These are phyloP conservation scores for Hyperoplus immaculatus DNA, from an alignment of 2,797 vertebrate genomes.

Conservation along the genomic window DNA sequence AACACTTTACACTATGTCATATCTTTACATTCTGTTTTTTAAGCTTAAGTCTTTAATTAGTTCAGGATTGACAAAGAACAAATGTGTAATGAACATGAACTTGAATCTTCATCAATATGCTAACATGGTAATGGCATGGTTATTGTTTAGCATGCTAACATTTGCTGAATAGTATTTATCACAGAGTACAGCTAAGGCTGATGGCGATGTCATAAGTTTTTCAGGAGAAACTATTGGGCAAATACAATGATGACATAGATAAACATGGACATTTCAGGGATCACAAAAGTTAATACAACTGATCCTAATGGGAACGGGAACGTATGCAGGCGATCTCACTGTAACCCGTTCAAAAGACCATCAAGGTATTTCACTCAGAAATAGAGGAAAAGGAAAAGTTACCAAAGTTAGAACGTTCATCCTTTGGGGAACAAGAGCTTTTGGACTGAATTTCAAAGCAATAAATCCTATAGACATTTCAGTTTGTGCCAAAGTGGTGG, in stretches of 20 bases:
- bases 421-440: neutral
- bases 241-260: too few relatives aligned
- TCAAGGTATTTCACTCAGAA: too few relatives aligned
- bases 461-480: neutral
- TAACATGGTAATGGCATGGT: neutral
- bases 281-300: too few relatives aligned
- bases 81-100: neutral
- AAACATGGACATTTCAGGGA: too few relatives aligned
- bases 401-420: neutral
- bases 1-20: too few relatives aligned
- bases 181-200: neutral
- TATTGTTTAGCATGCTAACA: neutral
- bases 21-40: neutral
- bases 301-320: too few relatives aligned
- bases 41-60: neutral
- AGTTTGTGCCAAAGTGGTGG: neutral
- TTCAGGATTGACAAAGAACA: neutral
- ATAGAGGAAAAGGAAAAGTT: neutral
- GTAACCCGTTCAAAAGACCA: too few relatives aligned
- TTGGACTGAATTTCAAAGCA: neutral
- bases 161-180: neutral
- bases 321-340: too few relatives aligned
- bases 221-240: neutral
- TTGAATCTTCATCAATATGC: neutral
- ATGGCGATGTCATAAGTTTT: neutral